phyloP scores from a whole-genome alignment of 2,888 invertebrate genomes.

The Leptinotarsa rubiginosa region DNA sequence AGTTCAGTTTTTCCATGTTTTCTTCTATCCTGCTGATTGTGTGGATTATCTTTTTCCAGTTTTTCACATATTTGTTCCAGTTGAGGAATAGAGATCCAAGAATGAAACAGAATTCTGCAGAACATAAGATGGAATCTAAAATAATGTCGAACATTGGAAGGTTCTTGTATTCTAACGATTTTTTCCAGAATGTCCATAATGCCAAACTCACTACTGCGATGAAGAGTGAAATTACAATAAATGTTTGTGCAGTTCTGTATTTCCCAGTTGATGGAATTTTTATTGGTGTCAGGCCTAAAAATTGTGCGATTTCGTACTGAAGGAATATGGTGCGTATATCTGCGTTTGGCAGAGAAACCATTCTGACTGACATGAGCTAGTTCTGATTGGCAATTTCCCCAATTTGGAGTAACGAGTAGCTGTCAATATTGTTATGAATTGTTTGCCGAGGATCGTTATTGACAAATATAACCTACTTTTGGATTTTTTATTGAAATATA shows the following conservation, averaged over 20 bases:
- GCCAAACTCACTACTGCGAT: background rate
- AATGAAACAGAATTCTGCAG: slow-evolving; percentile 4
- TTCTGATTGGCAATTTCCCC: background rate
- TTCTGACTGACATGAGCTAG: background rate
- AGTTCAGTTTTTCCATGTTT: slow-evolving; percentile 8
- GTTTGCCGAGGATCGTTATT: slow-evolving; percentile 5
- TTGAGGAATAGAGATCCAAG: slow-evolving; percentile 8
- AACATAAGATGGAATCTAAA: slow-evolving; percentile 1
- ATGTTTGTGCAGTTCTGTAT: background rate
- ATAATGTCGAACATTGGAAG: slow-evolving; percentile 6
- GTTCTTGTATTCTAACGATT: background rate
- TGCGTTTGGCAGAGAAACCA: background rate
- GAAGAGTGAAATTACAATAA: background rate
- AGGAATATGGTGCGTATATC: slow-evolving; percentile 8
- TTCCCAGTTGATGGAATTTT: background rate
- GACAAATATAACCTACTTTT: background rate
- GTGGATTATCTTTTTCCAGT: slow-evolving; percentile 8
- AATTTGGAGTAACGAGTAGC: slow-evolving; percentile 16
- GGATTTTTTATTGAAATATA: background rate
- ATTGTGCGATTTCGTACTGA: slow-evolving; percentile 32
- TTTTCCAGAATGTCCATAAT: background rate
- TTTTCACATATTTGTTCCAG: slow-evolving; percentile 9
- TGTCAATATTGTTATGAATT: slow-evolving; percentile 19
- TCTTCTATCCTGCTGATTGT: slow-evolving; percentile 21
- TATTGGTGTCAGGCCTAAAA: slow-evolving; percentile 27